These are phyloP conservation scores for Notodonta dromedarius DNA, from an alignment of 2,888 invertebrate species.

Conservation along the genomic window DNA sequence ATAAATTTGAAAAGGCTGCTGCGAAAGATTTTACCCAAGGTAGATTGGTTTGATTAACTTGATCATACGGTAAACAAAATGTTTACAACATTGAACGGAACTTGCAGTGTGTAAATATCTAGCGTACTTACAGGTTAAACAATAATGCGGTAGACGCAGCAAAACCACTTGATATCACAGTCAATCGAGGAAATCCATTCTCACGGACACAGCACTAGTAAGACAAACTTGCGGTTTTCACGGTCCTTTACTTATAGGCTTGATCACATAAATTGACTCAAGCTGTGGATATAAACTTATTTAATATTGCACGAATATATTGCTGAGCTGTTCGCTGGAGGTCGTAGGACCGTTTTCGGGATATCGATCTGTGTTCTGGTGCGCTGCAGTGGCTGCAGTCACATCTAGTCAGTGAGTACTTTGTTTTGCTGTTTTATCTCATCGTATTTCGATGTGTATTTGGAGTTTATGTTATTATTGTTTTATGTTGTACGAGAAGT, in stretches of 20 bases:
- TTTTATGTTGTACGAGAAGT: slow-evolving; percentile 51
- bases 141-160: slow-evolving; percentile 53
- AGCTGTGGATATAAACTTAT: slow-evolving; percentile 37
- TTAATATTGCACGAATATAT: slow-evolving; percentile 72
- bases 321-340: slow-evolving; percentile 55
- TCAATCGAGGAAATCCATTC: slow-evolving; percentile 73
- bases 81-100: slow-evolving; percentile 40
- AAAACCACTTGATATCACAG: slow-evolving; percentile 57
- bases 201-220: slow-evolving; percentile 67
- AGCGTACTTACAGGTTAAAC: slow-evolving; percentile 55
- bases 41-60: slow-evolving; percentile 20
- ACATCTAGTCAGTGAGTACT: slow-evolving; percentile 34
- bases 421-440: slow-evolving; percentile 24
- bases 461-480: slow-evolving; percentile 50
- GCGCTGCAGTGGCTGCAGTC: slow-evolving; percentile 48
- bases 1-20: slow-evolving; percentile 18
- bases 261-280: slow-evolving; percentile 34
- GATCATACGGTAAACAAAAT: slow-evolving; percentile 41
- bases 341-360: slow-evolving; percentile 64
- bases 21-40: slow-evolving; percentile 28
- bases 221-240: slow-evolving; percentile 50
- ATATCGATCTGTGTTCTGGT: slow-evolving; percentile 65
- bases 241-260: slow-evolving; percentile 33
- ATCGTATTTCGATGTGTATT: slow-evolving; percentile 26
- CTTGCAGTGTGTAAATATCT: slow-evolving; percentile 50